Conservation (phyloP, 2,797 vertebrate genomes). For the Enteromius anoplus region DNA sequence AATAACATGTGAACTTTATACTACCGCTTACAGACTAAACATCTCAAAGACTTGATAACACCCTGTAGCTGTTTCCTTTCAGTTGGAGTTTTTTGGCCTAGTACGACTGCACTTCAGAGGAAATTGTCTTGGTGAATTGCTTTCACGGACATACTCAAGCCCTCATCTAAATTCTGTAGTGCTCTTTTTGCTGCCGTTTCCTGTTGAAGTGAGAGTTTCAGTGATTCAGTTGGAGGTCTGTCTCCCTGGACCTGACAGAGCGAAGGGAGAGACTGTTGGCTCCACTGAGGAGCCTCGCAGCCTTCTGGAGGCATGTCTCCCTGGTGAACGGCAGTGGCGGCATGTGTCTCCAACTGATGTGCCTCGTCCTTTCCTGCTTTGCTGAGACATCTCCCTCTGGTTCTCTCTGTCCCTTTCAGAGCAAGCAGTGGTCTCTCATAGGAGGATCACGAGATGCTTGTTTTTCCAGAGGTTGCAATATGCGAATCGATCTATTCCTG, state of each 20-base stretch:
- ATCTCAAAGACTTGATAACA: slow-evolving; percentile 11
- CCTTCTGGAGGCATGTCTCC: slow-evolving; percentile 51
- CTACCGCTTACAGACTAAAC: background rate
- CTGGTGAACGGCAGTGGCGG: slow-evolving; percentile 34
- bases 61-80: background rate
- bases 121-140: slow-evolving; percentile 20
- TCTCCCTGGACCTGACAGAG: slow-evolving; percentile 43
- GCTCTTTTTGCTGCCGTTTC: slow-evolving; percentile 32
- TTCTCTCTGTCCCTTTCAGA: slow-evolving; percentile 28
- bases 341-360: slow-evolving; percentile 35
- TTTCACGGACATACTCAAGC: background rate
- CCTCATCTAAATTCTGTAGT: slow-evolving; percentile 36
- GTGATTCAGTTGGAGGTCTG: slow-evolving; percentile 17
- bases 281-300: slow-evolving; percentile 22
- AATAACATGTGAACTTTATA: slow-evolving; percentile 4
- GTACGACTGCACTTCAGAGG: slow-evolving; percentile 5
- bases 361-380: slow-evolving; percentile 34
- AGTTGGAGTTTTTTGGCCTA: slow-evolving; percentile 9
- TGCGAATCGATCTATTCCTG: background rate
- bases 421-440: slow-evolving; percentile 17
- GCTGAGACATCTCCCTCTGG: slow-evolving; percentile 36
- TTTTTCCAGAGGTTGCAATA: slow-evolving; percentile 27
- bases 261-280: slow-evolving; percentile 21
- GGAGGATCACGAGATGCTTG: slow-evolving; percentile 32
- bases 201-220: slow-evolving; percentile 19